Percentiles rank a stretch among this genome's conserved stretches.
These are phyloP conservation scores for Butorides virescens DNA, from an alignment of 2,113 vertebrate species.

Conservation along the genomic window DNA sequence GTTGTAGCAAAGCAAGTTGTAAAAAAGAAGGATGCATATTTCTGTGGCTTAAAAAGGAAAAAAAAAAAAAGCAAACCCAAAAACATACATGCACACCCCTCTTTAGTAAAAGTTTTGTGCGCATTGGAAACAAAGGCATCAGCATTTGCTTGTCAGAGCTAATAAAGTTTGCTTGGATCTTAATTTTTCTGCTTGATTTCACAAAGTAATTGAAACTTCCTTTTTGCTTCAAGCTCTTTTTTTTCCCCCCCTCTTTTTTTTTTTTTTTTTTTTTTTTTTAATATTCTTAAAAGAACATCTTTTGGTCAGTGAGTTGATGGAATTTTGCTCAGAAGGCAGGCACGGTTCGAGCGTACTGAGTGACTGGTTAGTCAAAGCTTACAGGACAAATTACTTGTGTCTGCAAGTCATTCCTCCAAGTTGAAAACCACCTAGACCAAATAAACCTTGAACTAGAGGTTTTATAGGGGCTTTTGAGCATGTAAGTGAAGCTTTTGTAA, in stretches of 20 bases:
- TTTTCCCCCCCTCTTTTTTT: fast-evolving
- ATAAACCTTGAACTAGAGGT: slow-evolving; percentile 44
- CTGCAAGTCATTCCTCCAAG: slow-evolving; percentile 37
- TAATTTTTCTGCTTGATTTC: slow-evolving; percentile 83
- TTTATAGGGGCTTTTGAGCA: slow-evolving; percentile 41
- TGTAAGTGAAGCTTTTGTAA: slow-evolving; percentile 44
- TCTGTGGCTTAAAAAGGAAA: not conserved
- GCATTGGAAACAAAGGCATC: slow-evolving; percentile 64
- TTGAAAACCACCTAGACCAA: slow-evolving; percentile 47
- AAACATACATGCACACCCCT: not conserved
- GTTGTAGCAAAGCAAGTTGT: not conserved
- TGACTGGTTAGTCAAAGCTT: slow-evolving; percentile 37
- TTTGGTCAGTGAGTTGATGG: slow-evolving; percentile 71
- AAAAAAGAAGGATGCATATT: not conserved
- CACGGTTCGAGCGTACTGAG: not conserved
- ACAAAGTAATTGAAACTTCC: slow-evolving; percentile 85
- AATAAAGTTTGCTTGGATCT: slow-evolving; percentile 82
- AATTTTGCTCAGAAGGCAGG: slow-evolving; percentile 63
- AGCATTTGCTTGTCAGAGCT: slow-evolving; percentile 78
- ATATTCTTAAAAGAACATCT: slow-evolving; percentile 70
- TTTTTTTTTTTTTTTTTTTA: not conserved
- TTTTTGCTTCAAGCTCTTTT: slow-evolving; percentile 59
- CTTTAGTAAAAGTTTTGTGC: not conserved
- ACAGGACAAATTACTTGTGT: slow-evolving; percentile 39
- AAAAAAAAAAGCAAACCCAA: not conserved